phyloP scores from a whole-genome alignment of 64 coral and sea anemone species.

The Anthopleura sola region DNA sequence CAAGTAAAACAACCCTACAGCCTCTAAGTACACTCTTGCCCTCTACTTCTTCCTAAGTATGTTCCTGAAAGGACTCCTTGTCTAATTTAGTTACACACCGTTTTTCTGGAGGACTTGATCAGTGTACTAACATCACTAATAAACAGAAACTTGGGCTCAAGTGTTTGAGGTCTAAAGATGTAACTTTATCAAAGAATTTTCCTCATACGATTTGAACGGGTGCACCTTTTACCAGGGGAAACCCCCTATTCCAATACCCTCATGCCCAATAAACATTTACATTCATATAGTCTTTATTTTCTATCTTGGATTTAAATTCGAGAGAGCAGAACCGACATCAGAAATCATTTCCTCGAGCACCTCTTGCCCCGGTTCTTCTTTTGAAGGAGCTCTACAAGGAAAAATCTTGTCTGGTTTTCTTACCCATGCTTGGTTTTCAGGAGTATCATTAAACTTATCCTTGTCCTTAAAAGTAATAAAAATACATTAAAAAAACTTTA shows the following conservation, averaged over 20 bases:
- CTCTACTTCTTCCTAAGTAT: conserved; percentile 13
- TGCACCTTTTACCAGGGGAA: background rate
- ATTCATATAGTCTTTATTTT: background rate
- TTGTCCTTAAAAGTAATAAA: background rate
- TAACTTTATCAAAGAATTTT: background rate
- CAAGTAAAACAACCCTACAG: conserved; percentile 17
- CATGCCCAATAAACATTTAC: background rate
- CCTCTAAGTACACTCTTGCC: conserved; percentile 29
- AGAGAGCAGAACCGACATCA: background rate
- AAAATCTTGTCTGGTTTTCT: background rate
- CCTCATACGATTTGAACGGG: background rate
- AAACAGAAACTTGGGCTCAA: background rate
- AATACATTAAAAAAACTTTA: background rate
- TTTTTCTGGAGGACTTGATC: background rate
- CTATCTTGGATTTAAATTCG: background rate
- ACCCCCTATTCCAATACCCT: background rate
- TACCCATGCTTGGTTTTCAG: background rate
- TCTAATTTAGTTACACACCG: conserved; percentile 15
- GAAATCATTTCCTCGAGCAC: background rate
- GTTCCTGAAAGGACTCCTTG: conserved; percentile 11
- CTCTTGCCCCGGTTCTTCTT: conserved; percentile 3
- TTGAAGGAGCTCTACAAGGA: background rate
- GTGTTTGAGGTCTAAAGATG: background rate
- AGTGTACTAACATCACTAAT: background rate
- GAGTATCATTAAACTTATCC: background rate